Percentiles rank a stretch among this genome's conserved stretches.
phyloP scores from a whole-genome alignment of 2,113 vertebrate species.

The Saiga tatarica region DNA sequence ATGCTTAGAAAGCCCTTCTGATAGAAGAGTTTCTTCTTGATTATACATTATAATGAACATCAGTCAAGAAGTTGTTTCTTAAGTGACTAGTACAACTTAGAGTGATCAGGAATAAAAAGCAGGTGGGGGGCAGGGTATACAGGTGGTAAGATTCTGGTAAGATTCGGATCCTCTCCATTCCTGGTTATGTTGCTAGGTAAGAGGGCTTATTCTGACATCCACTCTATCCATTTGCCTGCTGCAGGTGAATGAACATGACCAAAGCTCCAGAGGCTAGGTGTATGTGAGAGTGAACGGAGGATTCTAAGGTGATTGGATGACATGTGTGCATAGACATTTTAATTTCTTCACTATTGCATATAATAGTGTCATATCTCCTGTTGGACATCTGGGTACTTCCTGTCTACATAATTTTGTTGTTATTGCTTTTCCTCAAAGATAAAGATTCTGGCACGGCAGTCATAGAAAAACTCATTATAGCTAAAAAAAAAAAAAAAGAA shows the following conservation, averaged over 20 bases:
- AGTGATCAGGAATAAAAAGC: background rate
- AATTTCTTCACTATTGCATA: background rate
- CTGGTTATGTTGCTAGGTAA: background rate
- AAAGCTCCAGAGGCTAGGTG: background rate
- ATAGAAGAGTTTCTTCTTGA: background rate
- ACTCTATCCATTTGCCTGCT: background rate
- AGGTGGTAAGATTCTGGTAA: background rate
- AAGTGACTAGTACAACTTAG: background rate
- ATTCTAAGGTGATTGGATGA: background rate
- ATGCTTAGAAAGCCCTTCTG: background rate
- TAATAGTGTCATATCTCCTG: background rate
- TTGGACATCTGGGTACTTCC: background rate
- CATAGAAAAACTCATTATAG: background rate
- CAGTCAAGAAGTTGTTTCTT: background rate
- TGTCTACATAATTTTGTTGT: background rate
- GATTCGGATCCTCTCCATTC: background rate
- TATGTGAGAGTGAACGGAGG: background rate
- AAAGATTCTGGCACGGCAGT: background rate
- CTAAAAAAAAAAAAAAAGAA: background rate
- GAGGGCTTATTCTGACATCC: background rate
- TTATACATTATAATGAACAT: background rate
- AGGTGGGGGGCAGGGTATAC: too few relatives aligned
- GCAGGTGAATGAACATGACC: background rate
- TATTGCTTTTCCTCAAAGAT: background rate
- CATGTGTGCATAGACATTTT: background rate